Base-by-base conservation (phyloP, 1,140 invertebrate species). In the Tetraneura akinire region DNA sequence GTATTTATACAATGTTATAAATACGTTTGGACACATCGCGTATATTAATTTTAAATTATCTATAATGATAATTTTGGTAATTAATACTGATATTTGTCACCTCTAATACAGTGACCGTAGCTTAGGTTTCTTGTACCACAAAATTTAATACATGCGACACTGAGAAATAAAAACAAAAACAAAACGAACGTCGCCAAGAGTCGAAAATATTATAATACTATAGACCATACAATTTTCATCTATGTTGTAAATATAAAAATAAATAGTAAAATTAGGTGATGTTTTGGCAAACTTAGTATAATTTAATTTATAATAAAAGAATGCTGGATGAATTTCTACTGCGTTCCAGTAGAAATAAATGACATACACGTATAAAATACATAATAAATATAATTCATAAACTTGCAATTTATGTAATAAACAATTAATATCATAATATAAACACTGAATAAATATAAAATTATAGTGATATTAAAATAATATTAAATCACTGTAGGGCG, bases 211-310 rank as follows among this genome's bases (percentile, higher is more conserved):
- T 26, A n/a, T n/a, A 16, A n/a, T 21, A 32, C 21, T 37, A n/a
- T n/a, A 21, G 14, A 32, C 32, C 29, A 37, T 64, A 64, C 1
- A 64, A 64, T 37, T 37, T 62, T 16, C 16, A 62, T 18, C 32
- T 18, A 62, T 62, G 18, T 32, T 62, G 18, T 62, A 62, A 62
- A 62, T 68, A 68, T 68, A 68, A 68, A 68, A 68, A 68, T 68
- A 68, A 68, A 68, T 68, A 45, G 45, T 45, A 23, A 45, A 21
- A 68, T 47, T 42, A 68, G 45, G 45, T 47, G 76, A n/a, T 23
- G 42, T 64, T 80, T 76, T 76, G 53, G 42, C 60, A 80, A 80
- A 64, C 26, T 80, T n/a, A 51, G 8, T 64, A 37, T 10, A 37
- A 37, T n/a, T 18, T 3, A 62, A 62, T 62, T 64, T 64, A 3